phyloP scores from a whole-genome alignment of 2,113 vertebrate genomes.

The Aythya baeri region DNA sequence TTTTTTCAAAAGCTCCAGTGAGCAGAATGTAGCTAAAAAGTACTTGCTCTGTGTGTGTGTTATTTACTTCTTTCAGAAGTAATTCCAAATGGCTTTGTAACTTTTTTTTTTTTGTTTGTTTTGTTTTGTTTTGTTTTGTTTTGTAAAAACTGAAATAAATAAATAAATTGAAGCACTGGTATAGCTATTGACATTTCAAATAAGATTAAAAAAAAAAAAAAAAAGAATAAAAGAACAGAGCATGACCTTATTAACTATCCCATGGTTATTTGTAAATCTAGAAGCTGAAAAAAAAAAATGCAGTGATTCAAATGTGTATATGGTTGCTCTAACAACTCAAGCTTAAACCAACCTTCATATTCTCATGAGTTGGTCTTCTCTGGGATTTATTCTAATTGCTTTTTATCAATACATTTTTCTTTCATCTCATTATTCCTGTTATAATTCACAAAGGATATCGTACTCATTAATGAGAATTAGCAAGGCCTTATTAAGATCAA shows the following conservation, averaged over 20 bases:
- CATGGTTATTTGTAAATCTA: not conserved
- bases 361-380: slow-evolving; percentile 13
- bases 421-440: slow-evolving; percentile 41
- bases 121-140: not conserved
- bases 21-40: not conserved
- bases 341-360: slow-evolving; percentile 1
- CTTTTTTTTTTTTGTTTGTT: not conserved
- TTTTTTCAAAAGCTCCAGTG: not conserved
- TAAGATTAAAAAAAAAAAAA: not conserved
- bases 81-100: not conserved
- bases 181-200: not conserved
- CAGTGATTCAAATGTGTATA: not conserved
- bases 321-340: not conserved
- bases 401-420: slow-evolving; percentile 55
- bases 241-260: not conserved
- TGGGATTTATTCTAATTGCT: slow-evolving; percentile 63
- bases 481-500: slow-evolving; percentile 38
- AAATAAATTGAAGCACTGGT: not conserved
- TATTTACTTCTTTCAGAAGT: not conserved
- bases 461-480: slow-evolving; percentile 55
- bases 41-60: not conserved
- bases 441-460: slow-evolving; percentile 52
- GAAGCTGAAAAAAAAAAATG: not conserved
- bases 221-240: not conserved
- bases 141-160: too few relatives aligned